These are phyloP conservation scores for Physeter macrocephalus DNA, from an alignment of 2,113 vertebrate species.

Conservation along the genomic window DNA sequence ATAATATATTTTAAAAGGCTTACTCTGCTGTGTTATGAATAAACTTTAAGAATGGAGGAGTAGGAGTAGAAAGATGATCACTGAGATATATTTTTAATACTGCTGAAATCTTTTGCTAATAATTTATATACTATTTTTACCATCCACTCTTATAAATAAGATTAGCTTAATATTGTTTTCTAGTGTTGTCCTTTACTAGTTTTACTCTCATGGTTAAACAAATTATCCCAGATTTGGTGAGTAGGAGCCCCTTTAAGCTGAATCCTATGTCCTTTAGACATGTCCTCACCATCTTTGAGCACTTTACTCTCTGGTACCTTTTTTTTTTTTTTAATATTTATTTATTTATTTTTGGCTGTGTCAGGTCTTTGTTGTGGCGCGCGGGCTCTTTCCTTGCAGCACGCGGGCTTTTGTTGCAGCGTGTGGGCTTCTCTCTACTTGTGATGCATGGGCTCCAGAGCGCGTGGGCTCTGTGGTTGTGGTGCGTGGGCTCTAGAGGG, in stretches of 20 bases:
- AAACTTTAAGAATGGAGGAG: background rate
- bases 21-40: background rate
- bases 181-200: background rate
- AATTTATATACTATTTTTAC: background rate
- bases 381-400: too few relatives aligned
- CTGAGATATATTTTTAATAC: background rate
- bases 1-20: background rate
- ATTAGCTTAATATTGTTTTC: background rate
- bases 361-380: too few relatives aligned
- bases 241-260: background rate
- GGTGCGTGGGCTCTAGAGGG: too few relatives aligned
- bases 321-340: too few relatives aligned
- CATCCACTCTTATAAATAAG: background rate
- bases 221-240: background rate
- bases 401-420: too few relatives aligned
- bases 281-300: background rate
- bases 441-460: too few relatives aligned
- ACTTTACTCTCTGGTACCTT: background rate
- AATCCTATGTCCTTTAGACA: background rate
- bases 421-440: too few relatives aligned
- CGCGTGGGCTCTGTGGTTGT: too few relatives aligned
- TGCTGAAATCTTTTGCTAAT: background rate
- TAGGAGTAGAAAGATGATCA: background rate
- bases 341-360: too few relatives aligned
- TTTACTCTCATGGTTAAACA: background rate